Evolutionary conservation across 2,113 vertebrate genomes (phyloP).

Genomic region (Triplophysa rosa): DNA sequence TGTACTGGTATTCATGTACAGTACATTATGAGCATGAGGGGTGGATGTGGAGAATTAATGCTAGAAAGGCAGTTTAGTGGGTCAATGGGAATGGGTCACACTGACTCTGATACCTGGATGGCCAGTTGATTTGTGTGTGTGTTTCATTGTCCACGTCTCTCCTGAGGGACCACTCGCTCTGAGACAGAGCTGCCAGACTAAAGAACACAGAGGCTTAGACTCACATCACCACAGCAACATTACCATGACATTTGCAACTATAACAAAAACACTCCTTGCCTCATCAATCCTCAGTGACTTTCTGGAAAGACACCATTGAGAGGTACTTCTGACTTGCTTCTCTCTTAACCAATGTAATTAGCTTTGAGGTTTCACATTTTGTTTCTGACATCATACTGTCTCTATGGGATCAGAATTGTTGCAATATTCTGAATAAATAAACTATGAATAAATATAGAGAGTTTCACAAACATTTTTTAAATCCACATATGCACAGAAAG

Average conservation of each 20-base stretch:
- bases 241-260: background rate
- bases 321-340: background rate
- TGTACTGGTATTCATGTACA: background rate
- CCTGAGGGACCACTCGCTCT: slow-evolving; percentile 85
- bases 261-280: background rate
- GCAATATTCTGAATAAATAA: no score
- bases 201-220: slow-evolving; percentile 47
- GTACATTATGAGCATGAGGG: background rate
- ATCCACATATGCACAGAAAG: no score
- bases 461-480: no score
- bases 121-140: slow-evolving; percentile 85
- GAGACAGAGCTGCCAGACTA: slow-evolving; percentile 63
- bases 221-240: background rate
- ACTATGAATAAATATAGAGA: no score
- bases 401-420: no score
- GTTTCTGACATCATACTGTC: background rate
- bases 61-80: slow-evolving; percentile 23
- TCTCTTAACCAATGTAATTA: background rate
- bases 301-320: background rate
- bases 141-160: slow-evolving; percentile 87
- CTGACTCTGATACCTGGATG: slow-evolving; percentile 81
- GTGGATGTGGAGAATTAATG: background rate
- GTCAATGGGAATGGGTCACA: slow-evolving; percentile 26
- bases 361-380: background rate
- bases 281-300: background rate